Conservation (phyloP, 2,888 invertebrate genomes). For the Heteromurus nitidus region DNA sequence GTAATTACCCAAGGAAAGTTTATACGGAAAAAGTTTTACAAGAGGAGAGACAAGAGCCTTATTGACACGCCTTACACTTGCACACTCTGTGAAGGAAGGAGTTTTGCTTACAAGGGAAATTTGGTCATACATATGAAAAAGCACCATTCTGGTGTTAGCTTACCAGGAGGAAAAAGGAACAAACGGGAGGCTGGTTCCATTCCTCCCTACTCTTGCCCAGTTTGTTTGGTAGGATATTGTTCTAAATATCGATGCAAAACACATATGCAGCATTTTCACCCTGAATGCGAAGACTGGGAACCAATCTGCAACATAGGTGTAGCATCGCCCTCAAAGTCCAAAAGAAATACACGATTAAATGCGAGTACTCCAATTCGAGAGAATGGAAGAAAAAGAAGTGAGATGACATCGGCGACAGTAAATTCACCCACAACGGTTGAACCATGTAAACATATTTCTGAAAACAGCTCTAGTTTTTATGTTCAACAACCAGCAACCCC, state of each 20-base stretch:
- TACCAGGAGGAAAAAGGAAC: conserved; percentile 8
- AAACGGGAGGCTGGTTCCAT: not conserved
- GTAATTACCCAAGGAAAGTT: no score
- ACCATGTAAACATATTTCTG: no score
- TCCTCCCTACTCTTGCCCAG: conserved; percentile 49
- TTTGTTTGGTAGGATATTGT: conserved; percentile 48
- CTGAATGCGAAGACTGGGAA: conserved; percentile 31
- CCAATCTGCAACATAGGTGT: conserved; percentile 31
- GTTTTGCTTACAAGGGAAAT: conserved; percentile 54
- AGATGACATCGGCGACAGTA: no score
- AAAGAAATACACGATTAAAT: no score
- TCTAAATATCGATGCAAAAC: conserved; percentile 54
- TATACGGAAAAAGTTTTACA: conserved; percentile 36
- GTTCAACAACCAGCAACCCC: no score
- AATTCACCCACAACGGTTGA: no score
- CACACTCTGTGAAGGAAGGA: conserved; percentile 25
- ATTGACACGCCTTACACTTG: conserved; percentile 52
- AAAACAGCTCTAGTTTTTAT: no score
- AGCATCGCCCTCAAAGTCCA: not conserved
- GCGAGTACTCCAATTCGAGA: no score
- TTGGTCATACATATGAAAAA: conserved; percentile 54
- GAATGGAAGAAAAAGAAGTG: not conserved
- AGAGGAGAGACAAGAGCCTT: conserved; percentile 38
- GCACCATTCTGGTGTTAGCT: conserved; percentile 37
- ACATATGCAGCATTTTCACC: conserved; percentile 58